Evolutionary conservation across 35 echinoderm and acorn worm species (phyloP).

Genomic region (Acanthaster planci): DNA sequence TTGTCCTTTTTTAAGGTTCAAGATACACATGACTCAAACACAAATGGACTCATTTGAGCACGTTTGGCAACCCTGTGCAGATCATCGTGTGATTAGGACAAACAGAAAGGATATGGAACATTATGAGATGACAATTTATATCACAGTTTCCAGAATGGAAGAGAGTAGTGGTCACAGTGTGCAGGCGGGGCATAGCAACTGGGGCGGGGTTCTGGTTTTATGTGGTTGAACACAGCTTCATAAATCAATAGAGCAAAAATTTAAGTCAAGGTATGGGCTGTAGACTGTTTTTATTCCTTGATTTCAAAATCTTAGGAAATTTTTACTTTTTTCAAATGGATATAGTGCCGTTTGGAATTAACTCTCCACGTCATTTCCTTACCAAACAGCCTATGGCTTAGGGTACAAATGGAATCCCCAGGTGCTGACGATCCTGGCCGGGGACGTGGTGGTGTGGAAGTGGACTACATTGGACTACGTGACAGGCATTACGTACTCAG

Average conservation of each 20-base stretch:
- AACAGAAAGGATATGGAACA: too few species aligned
- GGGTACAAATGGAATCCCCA: constrained; percentile 79
- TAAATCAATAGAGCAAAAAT: constrained; percentile 3
- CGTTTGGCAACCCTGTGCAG: too few species aligned
- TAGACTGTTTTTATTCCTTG: background rate
- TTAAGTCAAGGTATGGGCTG: background rate
- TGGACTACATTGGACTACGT: constrained; percentile 51
- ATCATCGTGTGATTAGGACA: too few species aligned
- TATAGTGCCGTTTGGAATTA: background rate
- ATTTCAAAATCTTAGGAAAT: background rate
- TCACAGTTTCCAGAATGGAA: too few species aligned
- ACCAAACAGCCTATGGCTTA: constrained; percentile 45
- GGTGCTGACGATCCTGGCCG: constrained; percentile 24
- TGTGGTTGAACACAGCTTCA: too few species aligned
- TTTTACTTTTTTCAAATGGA: background rate
- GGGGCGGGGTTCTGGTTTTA: too few species aligned
- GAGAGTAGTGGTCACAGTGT: too few species aligned
- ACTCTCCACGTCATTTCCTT: background rate
- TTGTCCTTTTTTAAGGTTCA: too few species aligned
- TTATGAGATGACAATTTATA: too few species aligned
- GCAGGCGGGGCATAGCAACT: too few species aligned
- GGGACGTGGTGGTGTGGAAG: constrained; percentile 59
- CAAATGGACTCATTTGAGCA: too few species aligned
- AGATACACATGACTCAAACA: too few species aligned
- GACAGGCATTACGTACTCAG: constrained; percentile 48